phyloP scores from a whole-genome alignment of 2,113 vertebrate species.

The Tragulus kanchil region DNA sequence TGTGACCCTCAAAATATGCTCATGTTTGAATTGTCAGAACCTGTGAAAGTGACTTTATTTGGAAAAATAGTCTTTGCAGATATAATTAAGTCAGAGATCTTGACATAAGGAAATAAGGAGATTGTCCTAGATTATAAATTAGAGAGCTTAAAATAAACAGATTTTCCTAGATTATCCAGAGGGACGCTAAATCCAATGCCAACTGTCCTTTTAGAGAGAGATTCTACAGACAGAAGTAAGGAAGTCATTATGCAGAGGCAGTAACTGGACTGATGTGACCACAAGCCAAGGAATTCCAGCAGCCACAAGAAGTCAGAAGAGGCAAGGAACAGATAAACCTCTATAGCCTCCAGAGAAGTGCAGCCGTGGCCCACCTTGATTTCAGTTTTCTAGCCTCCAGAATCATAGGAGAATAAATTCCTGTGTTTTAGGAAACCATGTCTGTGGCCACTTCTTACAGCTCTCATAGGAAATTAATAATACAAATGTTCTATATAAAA shows the following conservation, averaged over 20 bases:
- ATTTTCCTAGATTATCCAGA: background rate
- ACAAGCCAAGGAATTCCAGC: background rate
- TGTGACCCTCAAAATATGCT: background rate
- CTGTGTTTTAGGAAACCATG: background rate
- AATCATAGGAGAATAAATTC: background rate
- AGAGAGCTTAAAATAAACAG: background rate
- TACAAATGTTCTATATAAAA: background rate
- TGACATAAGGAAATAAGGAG: background rate
- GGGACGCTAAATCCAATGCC: background rate
- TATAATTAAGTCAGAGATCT: slow-evolving; percentile 22
- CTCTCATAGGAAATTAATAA: background rate
- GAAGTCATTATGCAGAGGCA: background rate
- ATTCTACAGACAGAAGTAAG: background rate
- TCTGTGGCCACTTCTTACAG: background rate
- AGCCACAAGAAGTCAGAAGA: background rate
- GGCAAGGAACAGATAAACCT: background rate
- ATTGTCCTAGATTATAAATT: slow-evolving; percentile 18
- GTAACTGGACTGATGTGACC: background rate
- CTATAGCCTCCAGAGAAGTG: background rate
- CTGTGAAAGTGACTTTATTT: background rate
- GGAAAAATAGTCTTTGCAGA: background rate
- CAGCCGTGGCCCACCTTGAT: background rate
- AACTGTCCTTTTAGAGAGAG: background rate
- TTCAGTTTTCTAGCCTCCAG: background rate
- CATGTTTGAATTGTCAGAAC: background rate